Base-by-base conservation (phyloP, 2,113 vertebrate genomes). In the Falco punctatus region DNA sequence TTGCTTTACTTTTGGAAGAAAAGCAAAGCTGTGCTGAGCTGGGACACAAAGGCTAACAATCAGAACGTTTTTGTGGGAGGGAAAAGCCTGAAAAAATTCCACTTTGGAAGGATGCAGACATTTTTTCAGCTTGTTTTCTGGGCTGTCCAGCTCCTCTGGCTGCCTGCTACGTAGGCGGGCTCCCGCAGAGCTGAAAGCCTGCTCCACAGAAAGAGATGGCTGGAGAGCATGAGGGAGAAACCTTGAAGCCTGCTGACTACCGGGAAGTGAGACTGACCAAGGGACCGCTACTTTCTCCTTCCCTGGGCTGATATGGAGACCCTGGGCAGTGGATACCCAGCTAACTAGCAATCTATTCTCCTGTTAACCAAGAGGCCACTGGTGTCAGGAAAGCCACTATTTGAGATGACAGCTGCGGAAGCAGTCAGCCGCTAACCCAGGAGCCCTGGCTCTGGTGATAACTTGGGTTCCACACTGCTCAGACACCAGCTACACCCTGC, bases 31-130 rank as follows among this genome's bases (percentile, higher is more conserved):
- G 40, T 85, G 52, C n/a, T 26, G 77, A 69, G 38, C 48, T 81
- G 32, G 35, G 40, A 54, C 78, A 86, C 65, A 95, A 92, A 95
- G 65, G 24, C 70, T 84, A 92, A 91, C 33, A 95, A 86, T 74
- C 81, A 87, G 84, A 89, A 85, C 33, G 62, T 92, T 94, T 94
- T 85, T 94, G 91, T 91, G 83, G 83, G 86, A 92, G 54, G 49
- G 35, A 85, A 93, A 96, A 94, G 51, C 78, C 52, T 87, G 69
- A 78, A 90, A 93, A 87, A 66, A 78, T 32, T 84, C 30, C 0
- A 0, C 38, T 85, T 92, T 77, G 94, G 65, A 83, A 89, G 24
- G 62, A 88, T 49, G 30, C 42, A 51, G 73, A 54, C 13, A 52
- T 87, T 85, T 94, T 92, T 92, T 86, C 27, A 0, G 30, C 27